phyloP scores from a whole-genome alignment of 2,113 vertebrate genomes.

The Datnioides undecimradiatus region DNA sequence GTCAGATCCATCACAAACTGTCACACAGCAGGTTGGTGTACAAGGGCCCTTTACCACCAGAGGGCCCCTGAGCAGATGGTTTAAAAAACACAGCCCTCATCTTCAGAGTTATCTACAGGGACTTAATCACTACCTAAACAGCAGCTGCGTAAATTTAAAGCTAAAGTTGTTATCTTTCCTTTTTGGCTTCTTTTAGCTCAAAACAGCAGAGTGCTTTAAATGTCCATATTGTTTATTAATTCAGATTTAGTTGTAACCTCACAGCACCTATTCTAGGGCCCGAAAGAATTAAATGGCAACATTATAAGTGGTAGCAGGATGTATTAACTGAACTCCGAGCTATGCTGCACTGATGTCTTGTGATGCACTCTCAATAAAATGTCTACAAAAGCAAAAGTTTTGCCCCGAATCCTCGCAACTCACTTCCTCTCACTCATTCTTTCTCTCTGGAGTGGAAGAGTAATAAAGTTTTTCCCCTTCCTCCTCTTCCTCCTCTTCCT shows the following conservation, averaged over 20 bases:
- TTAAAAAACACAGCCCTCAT: slow-evolving; percentile 3
- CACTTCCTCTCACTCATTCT: slow-evolving; percentile 13
- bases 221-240: slow-evolving; percentile 5
- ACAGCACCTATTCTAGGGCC: background rate
- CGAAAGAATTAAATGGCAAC: background rate
- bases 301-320: background rate
- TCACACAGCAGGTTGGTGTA: slow-evolving; percentile 30
- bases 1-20: slow-evolving; percentile 49
- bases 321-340: background rate
- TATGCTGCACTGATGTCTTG: background rate
- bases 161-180: slow-evolving; percentile 1
- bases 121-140: background rate
- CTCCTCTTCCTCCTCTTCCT: slow-evolving; percentile 46
- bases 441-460: slow-evolving; percentile 34
- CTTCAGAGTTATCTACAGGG: background rate
- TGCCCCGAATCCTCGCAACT: background rate
- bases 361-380: slow-evolving; percentile 23
- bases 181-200: slow-evolving; percentile 1
- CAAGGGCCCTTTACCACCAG: slow-evolving; percentile 47
- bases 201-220: background rate
- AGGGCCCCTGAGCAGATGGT: slow-evolving; percentile 42
- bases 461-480: slow-evolving; percentile 65
- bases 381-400: slow-evolving; percentile 22
- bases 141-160: background rate
- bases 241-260: slow-evolving; percentile 2